Evolutionary conservation across 2,797 vertebrate species (phyloP).

Genomic region (Cercopithecus neglectus): DNA sequence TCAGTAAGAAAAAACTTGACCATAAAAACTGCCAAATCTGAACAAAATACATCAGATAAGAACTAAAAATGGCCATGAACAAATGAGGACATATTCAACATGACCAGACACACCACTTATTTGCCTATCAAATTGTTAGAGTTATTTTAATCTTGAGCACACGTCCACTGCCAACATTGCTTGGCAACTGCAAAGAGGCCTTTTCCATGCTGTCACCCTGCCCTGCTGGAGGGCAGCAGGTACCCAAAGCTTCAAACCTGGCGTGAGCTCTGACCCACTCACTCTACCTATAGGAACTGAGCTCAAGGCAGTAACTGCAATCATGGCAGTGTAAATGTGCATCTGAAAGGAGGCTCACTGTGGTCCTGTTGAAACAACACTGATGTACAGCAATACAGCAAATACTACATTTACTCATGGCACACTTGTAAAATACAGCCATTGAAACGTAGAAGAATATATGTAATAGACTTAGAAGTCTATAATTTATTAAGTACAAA

Average conservation of each 20-base stretch:
- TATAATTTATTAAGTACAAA: slow-evolving; percentile 63
- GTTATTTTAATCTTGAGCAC: neutral
- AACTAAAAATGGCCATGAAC: neutral
- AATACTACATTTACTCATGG: too few relatives aligned
- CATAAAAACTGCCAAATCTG: neutral
- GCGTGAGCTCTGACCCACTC: neutral
- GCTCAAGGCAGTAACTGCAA: fast-evolving
- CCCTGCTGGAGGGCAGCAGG: neutral
- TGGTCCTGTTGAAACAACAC: neutral
- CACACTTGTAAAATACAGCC: neutral
- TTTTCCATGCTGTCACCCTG: neutral
- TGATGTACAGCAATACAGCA: too few relatives aligned
- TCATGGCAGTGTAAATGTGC: fast-evolving
- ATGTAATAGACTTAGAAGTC: neutral
- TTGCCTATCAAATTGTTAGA: neutral
- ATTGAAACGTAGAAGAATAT: neutral
- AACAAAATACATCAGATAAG: neutral
- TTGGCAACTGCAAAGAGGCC: neutral
- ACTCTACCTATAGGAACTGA: neutral
- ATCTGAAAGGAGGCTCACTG: fast-evolving
- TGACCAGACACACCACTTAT: neutral
- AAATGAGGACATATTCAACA: neutral
- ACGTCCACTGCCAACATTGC: neutral
- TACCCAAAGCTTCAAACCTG: neutral
- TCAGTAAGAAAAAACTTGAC: neutral